These are phyloP conservation scores for Pachliopta kotzebuea DNA, from an alignment of 2,888 invertebrate genomes.

Conservation along the genomic window DNA sequence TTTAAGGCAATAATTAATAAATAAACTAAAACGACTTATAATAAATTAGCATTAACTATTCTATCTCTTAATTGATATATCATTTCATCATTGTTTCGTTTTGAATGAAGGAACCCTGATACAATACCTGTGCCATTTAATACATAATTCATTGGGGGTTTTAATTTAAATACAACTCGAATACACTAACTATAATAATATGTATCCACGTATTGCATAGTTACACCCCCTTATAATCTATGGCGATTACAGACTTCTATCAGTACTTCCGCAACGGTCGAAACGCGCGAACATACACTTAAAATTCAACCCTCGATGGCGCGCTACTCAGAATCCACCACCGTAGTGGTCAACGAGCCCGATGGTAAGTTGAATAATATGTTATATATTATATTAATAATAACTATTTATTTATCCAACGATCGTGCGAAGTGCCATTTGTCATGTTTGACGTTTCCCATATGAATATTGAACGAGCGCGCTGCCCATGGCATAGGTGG, in stretches of 20 bases:
- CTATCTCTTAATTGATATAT: too few species aligned
- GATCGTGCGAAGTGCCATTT: slow-evolving; percentile 27
- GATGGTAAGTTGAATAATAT: slow-evolving; percentile 5
- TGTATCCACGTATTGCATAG: slow-evolving; percentile 2
- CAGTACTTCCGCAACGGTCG: slow-evolving; percentile 37
- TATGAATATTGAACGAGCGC: slow-evolving; percentile 53
- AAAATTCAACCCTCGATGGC: slow-evolving; percentile 41
- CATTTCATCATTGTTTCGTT: too few species aligned
- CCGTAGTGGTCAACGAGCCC: slow-evolving; percentile 50
- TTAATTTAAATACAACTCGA: too few species aligned
- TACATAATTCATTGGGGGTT: too few species aligned
- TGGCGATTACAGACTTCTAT: slow-evolving; percentile 36
- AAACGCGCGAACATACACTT: slow-evolving; percentile 39
- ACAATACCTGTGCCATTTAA: too few species aligned
- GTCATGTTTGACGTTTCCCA: slow-evolving; percentile 49
- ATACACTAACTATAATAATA: not conserved
- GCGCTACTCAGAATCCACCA: slow-evolving; percentile 51
- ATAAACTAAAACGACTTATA: too few species aligned
- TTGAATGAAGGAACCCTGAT: too few species aligned
- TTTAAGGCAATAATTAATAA: too few species aligned
- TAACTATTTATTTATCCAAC: not conserved
- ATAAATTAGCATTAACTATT: too few species aligned
- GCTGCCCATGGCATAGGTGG: slow-evolving; percentile 28
- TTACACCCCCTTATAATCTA: slow-evolving; percentile 31
- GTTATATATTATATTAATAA: not conserved